These are phyloP conservation scores for Pimephales promelas DNA, from an alignment of 2,113 vertebrate genomes.

Conservation along the genomic window DNA sequence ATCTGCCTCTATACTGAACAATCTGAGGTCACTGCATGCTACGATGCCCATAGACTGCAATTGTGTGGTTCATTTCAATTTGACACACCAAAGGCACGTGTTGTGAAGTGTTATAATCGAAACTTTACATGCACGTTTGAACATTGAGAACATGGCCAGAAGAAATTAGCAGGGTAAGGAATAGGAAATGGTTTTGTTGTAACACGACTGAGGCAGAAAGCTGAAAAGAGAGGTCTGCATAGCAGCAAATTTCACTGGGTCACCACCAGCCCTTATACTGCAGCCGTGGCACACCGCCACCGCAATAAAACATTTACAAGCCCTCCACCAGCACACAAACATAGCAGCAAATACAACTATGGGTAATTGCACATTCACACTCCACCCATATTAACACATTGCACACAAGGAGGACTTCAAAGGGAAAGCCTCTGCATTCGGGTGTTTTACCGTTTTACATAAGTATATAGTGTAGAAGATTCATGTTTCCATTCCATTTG, in stretches of 20 bases:
- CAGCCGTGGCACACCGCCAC: slow-evolving; percentile 72
- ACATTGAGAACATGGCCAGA: not conserved
- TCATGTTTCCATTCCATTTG: not conserved
- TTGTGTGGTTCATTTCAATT: slow-evolving; percentile 8
- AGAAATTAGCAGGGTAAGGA: not conserved
- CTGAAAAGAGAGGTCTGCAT: slow-evolving; percentile 65
- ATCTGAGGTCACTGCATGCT: slow-evolving; percentile 31
- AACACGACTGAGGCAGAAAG: slow-evolving; percentile 39
- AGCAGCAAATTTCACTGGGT: slow-evolving; percentile 77
- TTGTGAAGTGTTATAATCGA: not conserved
- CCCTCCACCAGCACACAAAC: slow-evolving; percentile 33
- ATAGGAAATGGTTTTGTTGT: not conserved
- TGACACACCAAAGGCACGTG: slow-evolving; percentile 4
- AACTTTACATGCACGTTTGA: not conserved
- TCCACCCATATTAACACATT: slow-evolving; percentile 11
- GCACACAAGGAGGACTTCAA: not conserved
- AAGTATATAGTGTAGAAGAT: not conserved
- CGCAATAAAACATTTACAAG: slow-evolving; percentile 71
- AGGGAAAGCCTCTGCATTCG: not conserved
- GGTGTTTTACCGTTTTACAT: not conserved
- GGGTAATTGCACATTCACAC: not conserved
- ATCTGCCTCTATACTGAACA: slow-evolving; percentile 12
- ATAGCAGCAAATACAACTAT: slow-evolving; percentile 30
- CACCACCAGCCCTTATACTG: slow-evolving; percentile 71
- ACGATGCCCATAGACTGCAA: not conserved